A percentile compares a stretch with the other conserved stretches of the same genome.
Evolutionary conservation across 1,140 invertebrate genomes (phyloP).

Genomic region (Amyelois transitella): DNA sequence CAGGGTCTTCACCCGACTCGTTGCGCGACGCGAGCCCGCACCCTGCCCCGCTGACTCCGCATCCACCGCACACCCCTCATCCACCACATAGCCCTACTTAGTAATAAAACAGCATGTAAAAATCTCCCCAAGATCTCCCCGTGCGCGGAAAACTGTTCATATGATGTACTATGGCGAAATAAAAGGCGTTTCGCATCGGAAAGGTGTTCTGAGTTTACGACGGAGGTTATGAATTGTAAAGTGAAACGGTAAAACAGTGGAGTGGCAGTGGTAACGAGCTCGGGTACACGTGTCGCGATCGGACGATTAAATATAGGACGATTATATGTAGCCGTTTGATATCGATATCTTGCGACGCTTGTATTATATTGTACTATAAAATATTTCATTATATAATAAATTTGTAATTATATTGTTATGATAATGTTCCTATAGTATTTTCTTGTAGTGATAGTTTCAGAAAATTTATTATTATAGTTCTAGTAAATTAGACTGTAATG

Average conservation of each 20-base stretch:
- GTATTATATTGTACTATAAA: slow-evolving; percentile 67
- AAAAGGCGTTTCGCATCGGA: slow-evolving; percentile 11
- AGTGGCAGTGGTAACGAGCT: not conserved
- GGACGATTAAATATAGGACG: slow-evolving; percentile 1
- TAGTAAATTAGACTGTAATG: slow-evolving; percentile 28
- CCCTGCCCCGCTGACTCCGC: slow-evolving; percentile 54
- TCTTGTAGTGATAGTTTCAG: slow-evolving; percentile 47
- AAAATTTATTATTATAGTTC: slow-evolving; percentile 31
- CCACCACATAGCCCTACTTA: slow-evolving; percentile 76
- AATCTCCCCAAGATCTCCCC: slow-evolving; percentile 31
- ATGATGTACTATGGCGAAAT: slow-evolving; percentile 20
- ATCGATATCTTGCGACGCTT: slow-evolving; percentile 26
- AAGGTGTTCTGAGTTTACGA: slow-evolving; percentile 5
- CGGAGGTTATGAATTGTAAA: slow-evolving; percentile 15
- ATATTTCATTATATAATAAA: slow-evolving; percentile 62
- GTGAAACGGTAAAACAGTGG: slow-evolving; percentile 13
- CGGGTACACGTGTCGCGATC: not conserved
- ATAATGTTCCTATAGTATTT: slow-evolving; percentile 66
- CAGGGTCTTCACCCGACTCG: slow-evolving; percentile 74
- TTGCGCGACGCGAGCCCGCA: slow-evolving; percentile 72
- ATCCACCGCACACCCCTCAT: slow-evolving; percentile 48
- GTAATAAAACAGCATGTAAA: slow-evolving; percentile 29
- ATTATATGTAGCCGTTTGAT: slow-evolving; percentile 1
- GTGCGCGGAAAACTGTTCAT: slow-evolving; percentile 25
- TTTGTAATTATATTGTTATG: slow-evolving; percentile 63